These are phyloP conservation scores for Thunnus maccoyii DNA, from an alignment of 2,113 vertebrate species.

Conservation along the genomic window DNA sequence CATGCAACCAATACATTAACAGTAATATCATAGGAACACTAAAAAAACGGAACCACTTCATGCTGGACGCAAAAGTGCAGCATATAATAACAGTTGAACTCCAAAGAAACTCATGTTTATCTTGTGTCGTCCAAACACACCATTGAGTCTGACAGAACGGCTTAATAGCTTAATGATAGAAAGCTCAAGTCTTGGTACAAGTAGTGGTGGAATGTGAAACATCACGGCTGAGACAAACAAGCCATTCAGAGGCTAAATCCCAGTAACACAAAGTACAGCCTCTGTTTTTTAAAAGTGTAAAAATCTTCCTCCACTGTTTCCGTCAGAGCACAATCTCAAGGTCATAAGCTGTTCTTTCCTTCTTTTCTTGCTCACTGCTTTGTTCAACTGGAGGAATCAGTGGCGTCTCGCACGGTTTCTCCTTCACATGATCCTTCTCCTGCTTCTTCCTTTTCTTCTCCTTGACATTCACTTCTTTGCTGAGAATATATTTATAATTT, in stretches of 20 bases:
- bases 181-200: background rate
- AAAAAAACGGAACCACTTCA: background rate
- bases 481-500: constrained; percentile 72
- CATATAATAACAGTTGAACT: background rate
- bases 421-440: constrained; percentile 1
- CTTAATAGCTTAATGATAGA: background rate
- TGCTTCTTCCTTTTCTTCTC: background rate
- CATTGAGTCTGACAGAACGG: background rate
- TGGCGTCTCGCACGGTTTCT: background rate
- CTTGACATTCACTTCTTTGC: background rate
- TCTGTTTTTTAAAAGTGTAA: background rate
- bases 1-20: background rate
- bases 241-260: background rate
- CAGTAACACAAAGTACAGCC: background rate
- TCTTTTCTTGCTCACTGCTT: background rate
- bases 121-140: background rate
- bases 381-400: background rate
- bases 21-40: background rate
- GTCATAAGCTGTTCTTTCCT: constrained; percentile 58
- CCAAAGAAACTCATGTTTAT: background rate
- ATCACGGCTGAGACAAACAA: background rate
- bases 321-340: constrained; percentile 65
- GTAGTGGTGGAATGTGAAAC: background rate
- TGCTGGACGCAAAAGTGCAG: background rate
- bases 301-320: background rate